Evolutionary conservation across 2,797 vertebrate genomes (phyloP).

Genomic region (Margarornis squamiger): DNA sequence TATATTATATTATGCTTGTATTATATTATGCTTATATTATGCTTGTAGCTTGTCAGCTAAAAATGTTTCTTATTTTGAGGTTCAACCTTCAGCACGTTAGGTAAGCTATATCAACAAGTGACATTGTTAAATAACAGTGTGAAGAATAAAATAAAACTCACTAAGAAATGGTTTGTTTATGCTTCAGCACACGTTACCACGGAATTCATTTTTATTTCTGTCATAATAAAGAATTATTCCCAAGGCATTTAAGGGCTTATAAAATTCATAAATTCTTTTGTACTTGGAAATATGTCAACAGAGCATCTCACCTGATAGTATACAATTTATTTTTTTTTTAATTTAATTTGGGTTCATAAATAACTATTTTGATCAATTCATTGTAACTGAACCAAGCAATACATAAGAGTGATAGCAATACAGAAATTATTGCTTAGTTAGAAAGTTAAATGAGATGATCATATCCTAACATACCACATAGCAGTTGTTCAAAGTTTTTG

Average conservation of each 20-base stretch:
- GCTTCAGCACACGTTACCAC: not conserved
- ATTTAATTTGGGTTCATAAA: not conserved
- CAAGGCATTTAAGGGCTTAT: not conserved
- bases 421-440: not conserved
- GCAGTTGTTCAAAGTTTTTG: not conserved
- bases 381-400: not conserved
- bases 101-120: not conserved
- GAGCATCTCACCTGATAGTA: not conserved
- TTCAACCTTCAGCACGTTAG: not conserved
- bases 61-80: not conserved
- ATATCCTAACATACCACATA: not conserved
- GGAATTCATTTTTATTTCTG: not conserved
- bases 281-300: not conserved
- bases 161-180: not conserved
- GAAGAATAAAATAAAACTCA: not conserved
- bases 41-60: not conserved
- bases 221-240: not conserved
- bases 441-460: not conserved
- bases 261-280: not conserved
- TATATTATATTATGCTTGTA: not conserved
- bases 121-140: not conserved
- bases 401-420: not conserved
- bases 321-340: not conserved
- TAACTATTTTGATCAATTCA: slow-evolving; percentile 1
- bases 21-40: not conserved